phyloP scores from a whole-genome alignment of 1,140 invertebrate species.

The Drosophila melanica region DNA sequence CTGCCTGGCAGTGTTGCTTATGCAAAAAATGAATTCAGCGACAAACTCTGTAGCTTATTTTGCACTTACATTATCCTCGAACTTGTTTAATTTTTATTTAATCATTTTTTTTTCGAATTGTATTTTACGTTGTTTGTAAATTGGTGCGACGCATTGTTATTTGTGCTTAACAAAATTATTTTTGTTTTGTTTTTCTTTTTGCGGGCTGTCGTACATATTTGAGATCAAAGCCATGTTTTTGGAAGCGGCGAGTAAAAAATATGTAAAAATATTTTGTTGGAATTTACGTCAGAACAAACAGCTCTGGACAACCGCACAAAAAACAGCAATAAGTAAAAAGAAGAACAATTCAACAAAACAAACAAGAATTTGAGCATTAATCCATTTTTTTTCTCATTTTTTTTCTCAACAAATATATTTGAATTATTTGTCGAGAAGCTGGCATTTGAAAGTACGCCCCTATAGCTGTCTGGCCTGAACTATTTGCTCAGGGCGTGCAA shows the following conservation, averaged over 20 bases:
- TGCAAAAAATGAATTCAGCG: constrained; percentile 42
- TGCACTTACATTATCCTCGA: constrained; percentile 61
- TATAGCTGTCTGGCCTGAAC: constrained; percentile 13
- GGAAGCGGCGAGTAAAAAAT: constrained; percentile 48
- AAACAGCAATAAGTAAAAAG: constrained; percentile 7
- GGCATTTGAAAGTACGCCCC: constrained; percentile 18
- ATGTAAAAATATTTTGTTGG: constrained; percentile 67
- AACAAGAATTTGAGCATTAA: constrained; percentile 36
- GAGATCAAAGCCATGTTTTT: constrained; percentile 81
- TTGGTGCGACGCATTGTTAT: constrained; percentile 5
- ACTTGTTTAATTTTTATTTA: constrained; percentile 47
- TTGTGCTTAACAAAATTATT: constrained; percentile 36
- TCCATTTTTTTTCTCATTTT: constrained; percentile 1
- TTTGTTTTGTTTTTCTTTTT: constrained; percentile 57
- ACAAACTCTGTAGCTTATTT: constrained; percentile 50
- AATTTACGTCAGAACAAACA: constrained; percentile 69
- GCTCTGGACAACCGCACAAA: constrained; percentile 22
- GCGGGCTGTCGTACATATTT: constrained; percentile 47
- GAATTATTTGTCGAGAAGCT: constrained; percentile 43
- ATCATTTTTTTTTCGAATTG: constrained; percentile 50
- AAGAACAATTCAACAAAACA: constrained; percentile 12
- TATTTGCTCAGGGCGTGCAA: constrained; percentile 54
- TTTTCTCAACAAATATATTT: constrained; percentile 48
- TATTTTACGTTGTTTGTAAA: constrained; percentile 34
- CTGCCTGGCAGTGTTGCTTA: constrained; percentile 37